Evolutionary conservation across 2,888 invertebrate genomes (phyloP).

Genomic region (Gryllus longicercus): DNA sequence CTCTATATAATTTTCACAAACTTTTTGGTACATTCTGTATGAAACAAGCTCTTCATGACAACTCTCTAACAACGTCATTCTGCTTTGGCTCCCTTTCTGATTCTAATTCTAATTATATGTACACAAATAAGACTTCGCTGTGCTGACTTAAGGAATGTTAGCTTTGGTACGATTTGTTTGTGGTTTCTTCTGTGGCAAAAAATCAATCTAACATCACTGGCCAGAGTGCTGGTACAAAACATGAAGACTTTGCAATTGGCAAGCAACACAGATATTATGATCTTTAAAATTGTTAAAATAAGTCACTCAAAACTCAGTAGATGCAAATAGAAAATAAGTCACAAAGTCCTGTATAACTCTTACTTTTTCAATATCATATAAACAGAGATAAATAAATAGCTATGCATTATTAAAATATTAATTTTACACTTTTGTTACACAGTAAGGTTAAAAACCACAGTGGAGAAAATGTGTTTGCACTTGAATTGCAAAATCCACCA

Average conservation of each 20-base stretch:
- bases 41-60: conserved; percentile 18
- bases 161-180: conserved; percentile 59
- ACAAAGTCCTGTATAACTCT: not conserved
- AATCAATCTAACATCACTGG: conserved; percentile 18
- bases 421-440: conserved; percentile 20
- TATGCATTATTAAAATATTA: conserved; percentile 5
- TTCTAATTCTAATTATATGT: conserved; percentile 24
- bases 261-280: not conserved
- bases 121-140: conserved; percentile 27
- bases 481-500: conserved; percentile 3
- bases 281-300: not conserved
- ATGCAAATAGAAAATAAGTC: not conserved
- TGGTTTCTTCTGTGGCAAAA: not conserved
- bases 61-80: conserved; percentile 18
- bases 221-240: conserved; percentile 3
- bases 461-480: not conserved
- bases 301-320: conserved; percentile 17
- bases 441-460: conserved; percentile 19
- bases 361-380: not conserved
- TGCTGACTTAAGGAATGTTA: conserved; percentile 61
- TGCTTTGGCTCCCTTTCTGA: conserved; percentile 20
- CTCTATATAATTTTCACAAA: conserved; percentile 19
- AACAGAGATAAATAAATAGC: conserved; percentile 7
- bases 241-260: not conserved
- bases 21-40: conserved; percentile 30